Percentiles rank a stretch among this genome's conserved stretches.
Conservation (phyloP, 2,797 vertebrate genomes). For the Gallinago nigripennis region DNA sequence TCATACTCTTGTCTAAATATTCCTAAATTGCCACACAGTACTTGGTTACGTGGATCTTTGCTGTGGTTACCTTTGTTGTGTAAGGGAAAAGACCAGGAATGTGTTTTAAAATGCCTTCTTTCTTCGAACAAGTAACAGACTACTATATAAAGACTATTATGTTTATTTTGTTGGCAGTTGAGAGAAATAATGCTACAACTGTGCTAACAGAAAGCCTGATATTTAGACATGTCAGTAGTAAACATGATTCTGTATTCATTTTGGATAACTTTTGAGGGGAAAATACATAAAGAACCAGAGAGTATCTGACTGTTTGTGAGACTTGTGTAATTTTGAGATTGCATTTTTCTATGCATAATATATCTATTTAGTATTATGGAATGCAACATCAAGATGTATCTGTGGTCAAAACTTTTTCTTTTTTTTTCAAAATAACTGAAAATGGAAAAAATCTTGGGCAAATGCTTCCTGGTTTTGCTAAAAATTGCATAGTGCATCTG, state of each 20-base stretch:
- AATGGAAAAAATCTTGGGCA: neutral
- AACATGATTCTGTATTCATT: neutral
- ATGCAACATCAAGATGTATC: neutral
- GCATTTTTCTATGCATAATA: neutral
- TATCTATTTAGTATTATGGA: neutral
- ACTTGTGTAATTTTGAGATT: neutral
- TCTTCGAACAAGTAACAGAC: neutral
- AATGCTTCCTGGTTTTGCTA: neutral
- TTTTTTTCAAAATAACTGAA: neutral
- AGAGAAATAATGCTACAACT: neutral
- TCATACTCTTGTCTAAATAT: neutral
- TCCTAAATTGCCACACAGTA: neutral
- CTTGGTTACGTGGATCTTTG: neutral
- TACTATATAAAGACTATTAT: neutral
- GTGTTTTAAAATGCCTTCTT: neutral
- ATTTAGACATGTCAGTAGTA: neutral
- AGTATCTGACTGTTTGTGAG: neutral
- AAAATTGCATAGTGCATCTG: neutral
- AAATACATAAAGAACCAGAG: neutral
- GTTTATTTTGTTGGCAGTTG: neutral
- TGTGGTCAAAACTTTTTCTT: neutral
- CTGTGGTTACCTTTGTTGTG: neutral
- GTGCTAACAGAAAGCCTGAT: neutral
- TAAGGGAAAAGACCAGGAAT: neutral
- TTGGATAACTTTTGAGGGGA: neutral